Percentiles rank a stretch among this genome's conserved stretches.
Conservation (phyloP, 2,888 invertebrate genomes). For the Hoplodrina ambigua region DNA sequence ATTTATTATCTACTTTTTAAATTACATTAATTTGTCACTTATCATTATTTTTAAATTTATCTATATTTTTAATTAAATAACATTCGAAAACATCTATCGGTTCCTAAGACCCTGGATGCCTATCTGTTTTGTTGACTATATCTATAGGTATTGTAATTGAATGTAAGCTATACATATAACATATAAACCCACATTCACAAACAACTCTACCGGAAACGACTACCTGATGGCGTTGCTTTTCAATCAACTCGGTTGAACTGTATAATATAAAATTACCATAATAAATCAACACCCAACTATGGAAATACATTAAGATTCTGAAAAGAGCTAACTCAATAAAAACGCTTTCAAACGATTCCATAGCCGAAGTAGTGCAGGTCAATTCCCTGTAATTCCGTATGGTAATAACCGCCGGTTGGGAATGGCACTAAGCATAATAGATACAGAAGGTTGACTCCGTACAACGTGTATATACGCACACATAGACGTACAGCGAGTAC, state of each 20-base stretch:
- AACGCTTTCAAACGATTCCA: slow-evolving; percentile 30
- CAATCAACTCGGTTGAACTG: not conserved
- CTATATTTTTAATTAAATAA: too few species aligned
- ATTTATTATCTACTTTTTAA: too few species aligned
- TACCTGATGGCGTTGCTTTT: not conserved
- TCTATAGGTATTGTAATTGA: not conserved
- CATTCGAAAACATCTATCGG: too few species aligned
- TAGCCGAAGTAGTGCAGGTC: slow-evolving; percentile 47
- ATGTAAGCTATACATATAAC: too few species aligned
- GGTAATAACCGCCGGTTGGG: slow-evolving; percentile 45
- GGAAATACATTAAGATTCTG: slow-evolving; percentile 19
- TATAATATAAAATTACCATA: not conserved
- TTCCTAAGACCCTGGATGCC: too few species aligned
- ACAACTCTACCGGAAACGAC: too few species aligned
- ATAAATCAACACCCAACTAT: slow-evolving; percentile 28
- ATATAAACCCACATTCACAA: too few species aligned
- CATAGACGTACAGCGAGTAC: not conserved
- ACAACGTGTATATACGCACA: not conserved
- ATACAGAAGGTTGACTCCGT: slow-evolving; percentile 15
- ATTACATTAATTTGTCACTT: too few species aligned
- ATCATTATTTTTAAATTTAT: too few species aligned
- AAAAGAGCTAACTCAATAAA: slow-evolving; percentile 30
- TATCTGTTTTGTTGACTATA: too few species aligned
- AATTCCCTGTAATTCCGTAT: slow-evolving; percentile 55
- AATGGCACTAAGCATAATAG: not conserved